Evolutionary conservation across 2,888 invertebrate species (phyloP).

Genomic region (Azorinus chamasolen): DNA sequence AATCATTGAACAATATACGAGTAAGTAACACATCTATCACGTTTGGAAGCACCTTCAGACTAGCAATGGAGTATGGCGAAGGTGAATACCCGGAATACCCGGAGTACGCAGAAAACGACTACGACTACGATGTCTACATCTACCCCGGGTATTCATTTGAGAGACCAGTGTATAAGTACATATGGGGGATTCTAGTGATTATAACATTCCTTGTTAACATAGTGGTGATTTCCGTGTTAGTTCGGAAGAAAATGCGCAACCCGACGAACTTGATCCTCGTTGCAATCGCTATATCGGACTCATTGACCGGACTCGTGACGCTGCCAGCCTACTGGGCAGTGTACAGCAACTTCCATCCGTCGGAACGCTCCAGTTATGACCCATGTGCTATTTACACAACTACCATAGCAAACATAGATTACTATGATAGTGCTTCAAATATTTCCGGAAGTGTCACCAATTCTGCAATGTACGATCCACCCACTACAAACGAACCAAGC

Average conservation of each 20-base stretch:
- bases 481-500: no score
- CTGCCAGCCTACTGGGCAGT: constrained; percentile 40
- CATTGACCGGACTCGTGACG: constrained; percentile 55
- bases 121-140: neutral
- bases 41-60: no score
- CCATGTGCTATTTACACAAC: no score
- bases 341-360: constrained; percentile 2
- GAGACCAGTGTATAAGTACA: constrained; percentile 37
- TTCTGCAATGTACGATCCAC: no score
- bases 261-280: constrained; percentile 41
- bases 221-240: constrained; percentile 32
- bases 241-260: constrained; percentile 46
- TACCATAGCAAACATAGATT: no score
- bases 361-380: no score
- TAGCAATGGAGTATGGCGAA: no score
- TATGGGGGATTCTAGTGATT: constrained; percentile 47
- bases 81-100: no score
- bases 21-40: no score
- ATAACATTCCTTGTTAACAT: constrained; percentile 37
- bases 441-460: no score
- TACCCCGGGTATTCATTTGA: constrained; percentile 36
- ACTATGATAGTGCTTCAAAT: no score
- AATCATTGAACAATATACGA: no score
- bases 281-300: constrained; percentile 53
- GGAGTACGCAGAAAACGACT: neutral